Base-by-base conservation (phyloP, 2,113 vertebrate species). In the Trematocara macrostoma region DNA sequence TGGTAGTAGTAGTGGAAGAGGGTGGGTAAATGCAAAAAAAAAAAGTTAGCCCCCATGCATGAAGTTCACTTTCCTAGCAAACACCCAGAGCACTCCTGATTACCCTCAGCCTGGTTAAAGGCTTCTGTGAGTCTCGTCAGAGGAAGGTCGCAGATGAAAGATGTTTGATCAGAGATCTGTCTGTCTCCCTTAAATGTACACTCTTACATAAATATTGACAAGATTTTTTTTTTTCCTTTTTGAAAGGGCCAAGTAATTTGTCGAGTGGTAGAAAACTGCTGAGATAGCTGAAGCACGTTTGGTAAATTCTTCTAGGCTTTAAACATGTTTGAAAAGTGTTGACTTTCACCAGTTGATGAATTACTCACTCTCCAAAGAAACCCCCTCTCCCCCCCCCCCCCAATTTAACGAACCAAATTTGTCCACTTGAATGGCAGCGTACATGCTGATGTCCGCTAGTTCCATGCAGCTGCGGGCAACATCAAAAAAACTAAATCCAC, bases 201-300 rank as follows among this genome's bases (percentile, higher is more conserved):
- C 14, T 11, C 84, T 88, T 90, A 87, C 82, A 92, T 92, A 95
- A 95, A 95, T 93, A 95, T 94, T 93, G 94, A 95, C 89, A 52
- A 76, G 67, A 89, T 14, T 88, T 74, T 91, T 59, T 8, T 8
- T 64, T 64, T 7, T 0, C 16, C 11, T 38, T 64, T 64, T 0
- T 38, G 31, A 38, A 59, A 92, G 83, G 11, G 59, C 49, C 53
- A 9, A 82, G 84, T 87, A 93, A 91, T 92, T 91, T 81, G 83
- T 87, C 71, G 81, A 6, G 56, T 12, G 31, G 79, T 42, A 83
- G 23, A 85, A 85, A 79, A 84, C 83, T 74, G 26, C 14, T 34
- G 74, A 55, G 86, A 94, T 61, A 59, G 90, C 84, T 26, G 45
- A 16, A 74, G 84, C 85, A 29, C 18, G 52, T 26, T 59, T 38